Evolutionary conservation across 2,888 invertebrate genomes (phyloP).

Genomic region (Rhorus exstirpatorius): DNA sequence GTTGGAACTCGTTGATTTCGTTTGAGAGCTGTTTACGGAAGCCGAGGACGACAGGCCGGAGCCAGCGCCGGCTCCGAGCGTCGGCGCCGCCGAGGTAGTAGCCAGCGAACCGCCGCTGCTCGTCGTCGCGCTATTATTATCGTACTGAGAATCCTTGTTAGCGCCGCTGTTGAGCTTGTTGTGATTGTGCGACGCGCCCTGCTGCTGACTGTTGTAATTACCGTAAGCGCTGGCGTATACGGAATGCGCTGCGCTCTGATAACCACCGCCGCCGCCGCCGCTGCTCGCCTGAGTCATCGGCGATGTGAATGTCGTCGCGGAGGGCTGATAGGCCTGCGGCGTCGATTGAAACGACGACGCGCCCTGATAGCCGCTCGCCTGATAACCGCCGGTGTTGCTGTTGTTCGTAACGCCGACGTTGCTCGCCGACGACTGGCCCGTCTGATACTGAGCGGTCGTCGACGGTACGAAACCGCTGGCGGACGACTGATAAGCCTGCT

Average conservation of each 20-base stretch:
- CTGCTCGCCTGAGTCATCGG: constrained; percentile 83
- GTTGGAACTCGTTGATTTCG: constrained; percentile 84
- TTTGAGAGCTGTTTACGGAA: constrained; percentile 83
- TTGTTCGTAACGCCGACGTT: constrained; percentile 81
- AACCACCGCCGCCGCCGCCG: constrained; percentile 78
- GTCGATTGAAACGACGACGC: constrained; percentile 83
- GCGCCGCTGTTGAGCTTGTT: constrained; percentile 81
- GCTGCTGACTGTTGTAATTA: constrained; percentile 82
- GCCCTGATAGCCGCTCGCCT: constrained; percentile 82
- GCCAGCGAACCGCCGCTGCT: constrained; percentile 81
- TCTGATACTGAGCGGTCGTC: constrained; percentile 83
- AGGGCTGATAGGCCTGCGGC: constrained; percentile 83
- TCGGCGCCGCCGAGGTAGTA: constrained; percentile 82
- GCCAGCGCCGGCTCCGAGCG: constrained; percentile 71
- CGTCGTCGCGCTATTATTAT: constrained; percentile 82
- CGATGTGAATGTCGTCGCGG: constrained; percentile 83
- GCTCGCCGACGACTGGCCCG: constrained; percentile 80
- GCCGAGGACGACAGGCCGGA: constrained; percentile 81
- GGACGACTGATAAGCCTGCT: constrained; percentile 82
- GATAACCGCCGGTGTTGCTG: constrained; percentile 82
- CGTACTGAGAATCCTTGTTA: constrained; percentile 83
- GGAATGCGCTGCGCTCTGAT: constrained; percentile 83
- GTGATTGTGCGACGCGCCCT: constrained; percentile 82
- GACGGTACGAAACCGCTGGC: constrained; percentile 82
- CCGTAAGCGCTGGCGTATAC: constrained; percentile 82